Conservation (phyloP, 2,113 vertebrate species). For the Festucalex cinctus region DNA sequence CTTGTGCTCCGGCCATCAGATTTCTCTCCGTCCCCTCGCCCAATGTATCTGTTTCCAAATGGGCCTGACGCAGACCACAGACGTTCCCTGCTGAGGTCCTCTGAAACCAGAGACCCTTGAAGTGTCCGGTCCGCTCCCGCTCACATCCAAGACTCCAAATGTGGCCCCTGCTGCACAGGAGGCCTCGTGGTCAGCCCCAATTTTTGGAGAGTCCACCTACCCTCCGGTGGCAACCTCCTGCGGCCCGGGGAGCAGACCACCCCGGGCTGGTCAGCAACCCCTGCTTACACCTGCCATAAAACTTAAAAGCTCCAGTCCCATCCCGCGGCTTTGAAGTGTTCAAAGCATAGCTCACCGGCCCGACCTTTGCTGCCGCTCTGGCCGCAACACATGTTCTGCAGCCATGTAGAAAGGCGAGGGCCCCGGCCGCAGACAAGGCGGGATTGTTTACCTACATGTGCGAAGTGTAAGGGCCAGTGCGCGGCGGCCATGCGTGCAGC, state of each 20-base stretch:
- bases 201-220: conserved; percentile 59
- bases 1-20: conserved; percentile 67
- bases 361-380: conserved; percentile 89
- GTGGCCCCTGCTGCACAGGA: conserved; percentile 77
- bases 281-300: conserved; percentile 94
- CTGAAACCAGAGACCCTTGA: conserved; percentile 99
- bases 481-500: conserved; percentile 70
- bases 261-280: conserved; percentile 86
- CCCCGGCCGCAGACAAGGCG: conserved; percentile 70
- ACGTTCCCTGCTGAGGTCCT: conserved; percentile 90
- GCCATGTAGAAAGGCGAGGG: conserved; percentile 77
- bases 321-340: conserved; percentile 89
- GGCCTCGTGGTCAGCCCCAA: conserved; percentile 74
- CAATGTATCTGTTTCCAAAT: conserved; percentile 80
- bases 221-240: conserved; percentile 56
- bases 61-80: conserved; percentile 70
- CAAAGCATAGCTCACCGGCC: conserved; percentile 80
- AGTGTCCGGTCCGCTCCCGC: conserved; percentile 82
- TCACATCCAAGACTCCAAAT: conserved; percentile 76
- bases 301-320: conserved; percentile 87
- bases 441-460: conserved; percentile 79
- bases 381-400: conserved; percentile 81
- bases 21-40: conserved; percentile 69
- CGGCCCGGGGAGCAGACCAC: conserved; percentile 79
- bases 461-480: conserved; percentile 69